Evolutionary conservation across 2,888 invertebrate genomes (phyloP).

Genomic region (Chrysina gloriosa): DNA sequence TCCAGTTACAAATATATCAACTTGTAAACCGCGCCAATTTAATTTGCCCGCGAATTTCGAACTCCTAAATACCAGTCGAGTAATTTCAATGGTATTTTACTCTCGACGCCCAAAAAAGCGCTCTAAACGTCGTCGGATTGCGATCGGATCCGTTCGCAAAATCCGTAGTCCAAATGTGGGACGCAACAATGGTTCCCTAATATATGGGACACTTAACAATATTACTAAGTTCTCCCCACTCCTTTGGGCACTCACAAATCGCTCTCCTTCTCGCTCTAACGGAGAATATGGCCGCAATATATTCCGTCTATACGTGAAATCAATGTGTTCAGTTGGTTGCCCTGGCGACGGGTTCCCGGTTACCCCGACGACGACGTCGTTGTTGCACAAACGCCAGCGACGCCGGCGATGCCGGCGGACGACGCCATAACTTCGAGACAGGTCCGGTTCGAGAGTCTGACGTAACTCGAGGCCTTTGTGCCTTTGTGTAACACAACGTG

Average conservation of each 20-base stretch:
- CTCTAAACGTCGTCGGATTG: conserved; percentile 31
- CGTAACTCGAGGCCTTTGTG: conserved; percentile 3
- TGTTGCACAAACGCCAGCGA: conserved; percentile 51
- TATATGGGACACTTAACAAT: conserved; percentile 63
- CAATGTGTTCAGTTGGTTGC: conserved; percentile 63
- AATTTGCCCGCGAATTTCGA: neutral
- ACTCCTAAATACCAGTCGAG: neutral
- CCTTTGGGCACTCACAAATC: conserved; percentile 25
- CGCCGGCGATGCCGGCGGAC: conserved; percentile 49
- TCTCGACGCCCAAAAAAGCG: neutral
- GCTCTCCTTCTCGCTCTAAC: conserved; percentile 45
- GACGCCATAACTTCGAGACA: conserved; percentile 11
- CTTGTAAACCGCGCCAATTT: neutral
- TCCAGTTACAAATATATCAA: neutral
- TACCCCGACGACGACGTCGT: conserved; percentile 56
- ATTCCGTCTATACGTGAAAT: conserved; percentile 66
- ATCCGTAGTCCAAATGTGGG: conserved; percentile 56
- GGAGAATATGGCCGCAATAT: conserved; percentile 62
- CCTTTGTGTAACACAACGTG: neutral
- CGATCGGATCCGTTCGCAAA: conserved; percentile 48
- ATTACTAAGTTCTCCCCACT: conserved; percentile 54
- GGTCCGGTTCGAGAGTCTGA: conserved; percentile 18
- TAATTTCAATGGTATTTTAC: neutral
- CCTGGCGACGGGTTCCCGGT: conserved; percentile 55
- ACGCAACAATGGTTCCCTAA: conserved; percentile 59